Base-by-base conservation (phyloP, 1,140 invertebrate species). In the Listronotus oregonensis region DNA sequence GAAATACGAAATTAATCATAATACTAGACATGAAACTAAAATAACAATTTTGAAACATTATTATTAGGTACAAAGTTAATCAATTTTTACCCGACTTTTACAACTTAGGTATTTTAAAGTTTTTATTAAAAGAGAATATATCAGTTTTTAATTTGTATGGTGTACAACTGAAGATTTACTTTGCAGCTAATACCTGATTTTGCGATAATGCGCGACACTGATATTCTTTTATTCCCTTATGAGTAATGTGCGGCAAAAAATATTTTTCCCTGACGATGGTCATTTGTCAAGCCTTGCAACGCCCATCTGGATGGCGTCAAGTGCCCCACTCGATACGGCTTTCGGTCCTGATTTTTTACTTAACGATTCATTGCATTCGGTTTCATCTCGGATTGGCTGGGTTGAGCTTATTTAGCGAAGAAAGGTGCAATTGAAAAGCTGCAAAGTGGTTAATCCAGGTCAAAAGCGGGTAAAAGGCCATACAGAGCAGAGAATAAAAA, bases 311-410 rank as follows among this genome's bases (percentile, higher is more conserved):
- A 59, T 31, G 15, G 56, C 56, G 37, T 61, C 58, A 46, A 61
- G 47, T 51, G 58, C 31, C 11, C 58, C 58, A 61, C 58, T 61
- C 47, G 39, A 61, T 51, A 46, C 46, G 46, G 58, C 47, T 61
- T 37, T 51, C 46, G 47, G 46, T 51, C 47, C 31, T 51, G 58
- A 61, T 61, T 61, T n/a, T 61, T 61, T 61, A 37, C 32, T 40
- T 46, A 34, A 51, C 56, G 58, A 61, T 61, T 61, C 58, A 61
- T 51, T 61, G 46, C 49, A 51, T 61, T 61, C 37, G 58, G 32
- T 32, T 37, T 61, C 47, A 37, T 51, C 50, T 51, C 37, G 15
- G 43, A 59, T 59, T 59, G 56, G 56, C 21, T 39, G 37, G 47
- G n/a, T 61, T 34, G 47, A 37, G 32, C 46, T 51, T 21, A 61